A percentile compares a stretch with the other conserved stretches of the same genome.
These are phyloP conservation scores for Macrosiphum euphorbiae DNA, from an alignment of 2,888 invertebrate species.

Conservation along the genomic window DNA sequence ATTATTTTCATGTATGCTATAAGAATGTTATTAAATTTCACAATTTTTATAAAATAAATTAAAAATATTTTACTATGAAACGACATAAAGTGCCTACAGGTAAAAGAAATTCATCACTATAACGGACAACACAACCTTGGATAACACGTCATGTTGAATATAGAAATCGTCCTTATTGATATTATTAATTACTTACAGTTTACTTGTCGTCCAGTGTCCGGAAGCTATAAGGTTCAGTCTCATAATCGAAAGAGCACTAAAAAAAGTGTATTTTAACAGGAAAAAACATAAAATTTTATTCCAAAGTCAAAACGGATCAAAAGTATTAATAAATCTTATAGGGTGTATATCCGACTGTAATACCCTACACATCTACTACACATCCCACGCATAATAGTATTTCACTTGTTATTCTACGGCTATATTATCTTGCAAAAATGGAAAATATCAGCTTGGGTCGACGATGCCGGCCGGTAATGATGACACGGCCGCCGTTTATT, in stretches of 20 bases:
- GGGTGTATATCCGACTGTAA: not conserved
- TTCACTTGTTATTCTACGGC: not conserved
- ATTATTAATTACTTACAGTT: not conserved
- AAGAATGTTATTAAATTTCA: not conserved
- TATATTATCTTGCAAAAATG: not conserved
- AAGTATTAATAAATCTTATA: not conserved
- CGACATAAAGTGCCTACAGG: not conserved
- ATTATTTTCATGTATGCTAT: not conserved
- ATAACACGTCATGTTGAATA: not conserved
- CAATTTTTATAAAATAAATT: not conserved
- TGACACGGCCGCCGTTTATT: not conserved
- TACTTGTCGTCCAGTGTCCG: not conserved
- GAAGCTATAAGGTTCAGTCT: not conserved
- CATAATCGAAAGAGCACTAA: not conserved
- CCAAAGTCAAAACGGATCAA: not conserved
- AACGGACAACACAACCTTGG: not conserved
- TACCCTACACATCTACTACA: not conserved
- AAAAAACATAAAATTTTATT: not conserved
- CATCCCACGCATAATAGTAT: not conserved
- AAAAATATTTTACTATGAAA: not conserved
- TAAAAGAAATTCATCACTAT: not conserved
- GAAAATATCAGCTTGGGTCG: too few species aligned
- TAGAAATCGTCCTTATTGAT: not conserved
- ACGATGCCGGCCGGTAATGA: too few species aligned
- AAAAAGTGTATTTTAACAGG: not conserved